Conservation (phyloP, 2,888 invertebrate genomes). For the Andricus quercusramuli region DNA sequence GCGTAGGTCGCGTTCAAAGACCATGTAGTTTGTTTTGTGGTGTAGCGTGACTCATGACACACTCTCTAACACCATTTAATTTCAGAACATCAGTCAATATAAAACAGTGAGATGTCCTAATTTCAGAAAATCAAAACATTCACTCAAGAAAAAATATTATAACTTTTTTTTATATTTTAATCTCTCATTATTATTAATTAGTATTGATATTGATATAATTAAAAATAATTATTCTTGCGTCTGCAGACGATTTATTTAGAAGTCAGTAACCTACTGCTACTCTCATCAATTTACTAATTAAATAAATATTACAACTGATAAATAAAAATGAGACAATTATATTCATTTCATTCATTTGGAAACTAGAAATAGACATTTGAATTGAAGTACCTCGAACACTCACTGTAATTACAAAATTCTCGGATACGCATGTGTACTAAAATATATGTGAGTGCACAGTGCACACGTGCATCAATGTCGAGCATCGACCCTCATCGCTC, state of each 20-base stretch:
- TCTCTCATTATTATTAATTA: background rate
- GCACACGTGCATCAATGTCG: background rate
- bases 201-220: background rate
- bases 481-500: background rate
- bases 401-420: background rate
- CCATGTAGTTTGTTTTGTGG: conserved; percentile 17
- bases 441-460: background rate
- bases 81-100: conserved; percentile 9
- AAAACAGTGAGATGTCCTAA: background rate
- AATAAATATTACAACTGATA: too few relatives aligned
- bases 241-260: too few relatives aligned
- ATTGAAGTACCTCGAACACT: background rate
- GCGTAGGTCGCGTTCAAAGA: conserved; percentile 20
- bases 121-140: background rate
- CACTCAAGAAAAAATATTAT: background rate
- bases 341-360: too few relatives aligned
- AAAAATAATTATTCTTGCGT: too few relatives aligned
- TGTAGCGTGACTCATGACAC: conserved; percentile 13
- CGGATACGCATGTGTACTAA: background rate
- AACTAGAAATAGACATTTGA: too few relatives aligned
- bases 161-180: background rate
- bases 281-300: too few relatives aligned
- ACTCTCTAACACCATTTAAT: conserved; percentile 1
- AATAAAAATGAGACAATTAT: too few relatives aligned
- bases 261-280: too few relatives aligned